These are phyloP conservation scores for Megaceryle alcyon DNA, from an alignment of 2,797 vertebrate genomes.

Conservation along the genomic window DNA sequence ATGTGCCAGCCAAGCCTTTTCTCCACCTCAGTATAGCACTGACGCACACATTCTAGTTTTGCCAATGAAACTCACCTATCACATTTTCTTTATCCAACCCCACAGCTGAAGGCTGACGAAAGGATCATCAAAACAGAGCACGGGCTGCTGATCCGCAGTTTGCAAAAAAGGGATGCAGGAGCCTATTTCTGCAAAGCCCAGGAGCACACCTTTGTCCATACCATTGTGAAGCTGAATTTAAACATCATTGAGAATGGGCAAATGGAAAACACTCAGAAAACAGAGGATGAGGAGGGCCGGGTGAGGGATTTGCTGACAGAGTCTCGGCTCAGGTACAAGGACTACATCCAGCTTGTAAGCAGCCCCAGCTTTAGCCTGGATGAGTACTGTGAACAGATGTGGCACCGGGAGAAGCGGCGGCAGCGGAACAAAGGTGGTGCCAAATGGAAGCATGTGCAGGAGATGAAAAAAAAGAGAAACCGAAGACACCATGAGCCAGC, in stretches of 20 bases:
- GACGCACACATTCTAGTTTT: accelerated
- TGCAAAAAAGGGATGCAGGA: slow-evolving; percentile 87
- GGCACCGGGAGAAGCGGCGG: slow-evolving; percentile 89
- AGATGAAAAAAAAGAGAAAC: slow-evolving; percentile 94
- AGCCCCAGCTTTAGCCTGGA: slow-evolving; percentile 89
- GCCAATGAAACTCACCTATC: slow-evolving; percentile 25
- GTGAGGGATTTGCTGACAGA: slow-evolving; percentile 82
- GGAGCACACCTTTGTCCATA: slow-evolving; percentile 91
- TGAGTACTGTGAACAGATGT: slow-evolving; percentile 95
- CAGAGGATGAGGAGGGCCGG: slow-evolving; percentile 77
- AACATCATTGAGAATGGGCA: slow-evolving; percentile 88
- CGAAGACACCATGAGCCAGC: slow-evolving; percentile 84
- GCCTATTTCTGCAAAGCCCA: slow-evolving; percentile 90
- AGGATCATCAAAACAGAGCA: slow-evolving; percentile 89
- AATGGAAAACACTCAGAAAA: slow-evolving; percentile 83
- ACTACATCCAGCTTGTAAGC: slow-evolving; percentile 92
- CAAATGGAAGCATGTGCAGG: slow-evolving; percentile 97
- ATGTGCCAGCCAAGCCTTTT: background rate
- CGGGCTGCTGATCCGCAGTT: slow-evolving; percentile 91
- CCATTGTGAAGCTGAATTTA: slow-evolving; percentile 87
- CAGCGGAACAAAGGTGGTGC: slow-evolving; percentile 82
- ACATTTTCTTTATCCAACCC: slow-evolving; percentile 38
- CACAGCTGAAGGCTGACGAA: slow-evolving; percentile 89
- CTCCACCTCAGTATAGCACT: background rate
- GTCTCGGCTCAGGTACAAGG: slow-evolving; percentile 91